Conservation (phyloP, 2,113 vertebrate genomes). For the Dissostichus mawsoni region DNA sequence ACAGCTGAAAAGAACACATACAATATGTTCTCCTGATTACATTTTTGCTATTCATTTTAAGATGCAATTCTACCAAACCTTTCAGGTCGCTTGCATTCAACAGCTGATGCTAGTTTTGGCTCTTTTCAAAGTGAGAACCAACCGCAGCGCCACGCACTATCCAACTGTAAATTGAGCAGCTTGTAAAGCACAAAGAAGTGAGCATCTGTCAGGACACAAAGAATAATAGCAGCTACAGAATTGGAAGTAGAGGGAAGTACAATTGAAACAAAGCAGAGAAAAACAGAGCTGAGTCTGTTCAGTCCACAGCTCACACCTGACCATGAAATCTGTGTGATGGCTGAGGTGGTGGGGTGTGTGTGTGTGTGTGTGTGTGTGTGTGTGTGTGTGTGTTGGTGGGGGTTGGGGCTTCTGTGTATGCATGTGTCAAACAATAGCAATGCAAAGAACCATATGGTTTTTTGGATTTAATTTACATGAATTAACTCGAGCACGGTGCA, state of each 20-base stretch:
- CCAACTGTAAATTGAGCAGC: background rate
- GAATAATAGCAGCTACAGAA: constrained; percentile 18
- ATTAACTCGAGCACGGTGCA: constrained; percentile 13
- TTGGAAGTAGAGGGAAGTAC: background rate
- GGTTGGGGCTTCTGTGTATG: constrained; percentile 10
- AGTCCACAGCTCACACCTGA: constrained; percentile 37
- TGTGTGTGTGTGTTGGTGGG: constrained; percentile 15
- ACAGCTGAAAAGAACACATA: background rate
- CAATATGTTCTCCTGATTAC: background rate
- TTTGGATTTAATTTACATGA: constrained; percentile 50
- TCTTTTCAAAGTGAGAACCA: background rate
- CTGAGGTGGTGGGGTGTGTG: background rate
- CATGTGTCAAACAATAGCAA: constrained; percentile 33
- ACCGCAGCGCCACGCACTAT: background rate
- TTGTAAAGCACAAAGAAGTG: constrained; percentile 13
- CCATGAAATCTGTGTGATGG: constrained; percentile 70
- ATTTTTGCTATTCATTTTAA: background rate
- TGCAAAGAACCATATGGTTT: constrained; percentile 40
- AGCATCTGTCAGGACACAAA: constrained; percentile 46
- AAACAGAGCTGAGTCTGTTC: constrained; percentile 7
- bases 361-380: constrained; percentile 7
- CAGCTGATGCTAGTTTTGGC: background rate
- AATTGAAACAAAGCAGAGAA: constrained; percentile 33
- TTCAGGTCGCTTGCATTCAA: background rate
- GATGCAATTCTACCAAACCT: background rate